Evolutionary conservation across 2,888 invertebrate species (phyloP).

Genomic region (Tanytarsus gracilentus): DNA sequence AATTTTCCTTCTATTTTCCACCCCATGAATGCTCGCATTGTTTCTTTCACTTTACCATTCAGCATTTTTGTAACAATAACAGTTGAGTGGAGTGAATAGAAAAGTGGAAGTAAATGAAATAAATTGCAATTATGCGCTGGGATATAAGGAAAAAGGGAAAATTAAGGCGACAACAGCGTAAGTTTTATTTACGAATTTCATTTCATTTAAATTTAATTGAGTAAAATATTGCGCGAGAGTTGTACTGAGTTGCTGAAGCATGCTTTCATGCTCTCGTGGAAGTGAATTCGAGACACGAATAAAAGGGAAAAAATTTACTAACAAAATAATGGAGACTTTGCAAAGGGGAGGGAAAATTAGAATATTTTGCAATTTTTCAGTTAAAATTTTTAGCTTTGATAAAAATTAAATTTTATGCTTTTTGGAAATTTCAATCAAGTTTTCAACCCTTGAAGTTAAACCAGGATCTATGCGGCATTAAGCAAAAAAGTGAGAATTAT

Average conservation of each 20-base stretch:
- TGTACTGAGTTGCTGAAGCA: conserved; percentile 3
- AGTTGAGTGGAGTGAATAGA: neutral
- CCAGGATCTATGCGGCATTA: neutral
- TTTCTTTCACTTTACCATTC: too few species aligned
- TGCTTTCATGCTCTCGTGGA: conserved; percentile 4
- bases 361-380: too few species aligned
- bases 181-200: neutral
- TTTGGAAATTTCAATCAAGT: too few species aligned
- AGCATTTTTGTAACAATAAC: neutral
- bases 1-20: too few species aligned
- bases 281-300: too few species aligned
- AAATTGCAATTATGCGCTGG: conserved; percentile 4
- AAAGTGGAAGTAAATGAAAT: conserved; percentile 1
- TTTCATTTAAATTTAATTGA: conserved; percentile 4
- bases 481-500: neutral
- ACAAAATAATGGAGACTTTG: too few species aligned
- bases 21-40: neutral
- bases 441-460: too few species aligned
- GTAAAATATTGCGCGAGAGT: conserved; percentile 4
- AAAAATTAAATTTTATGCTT: too few species aligned
- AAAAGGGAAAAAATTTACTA: too few species aligned
- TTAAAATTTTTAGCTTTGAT: too few species aligned
- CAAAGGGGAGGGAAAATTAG: too few species aligned
- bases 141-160: too few species aligned
- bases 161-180: neutral